Evolutionary conservation across 2,113 vertebrate species (phyloP), one percentile per base, ranked within the genome.

Genomic region (Ifrita kowaldi): DNA sequence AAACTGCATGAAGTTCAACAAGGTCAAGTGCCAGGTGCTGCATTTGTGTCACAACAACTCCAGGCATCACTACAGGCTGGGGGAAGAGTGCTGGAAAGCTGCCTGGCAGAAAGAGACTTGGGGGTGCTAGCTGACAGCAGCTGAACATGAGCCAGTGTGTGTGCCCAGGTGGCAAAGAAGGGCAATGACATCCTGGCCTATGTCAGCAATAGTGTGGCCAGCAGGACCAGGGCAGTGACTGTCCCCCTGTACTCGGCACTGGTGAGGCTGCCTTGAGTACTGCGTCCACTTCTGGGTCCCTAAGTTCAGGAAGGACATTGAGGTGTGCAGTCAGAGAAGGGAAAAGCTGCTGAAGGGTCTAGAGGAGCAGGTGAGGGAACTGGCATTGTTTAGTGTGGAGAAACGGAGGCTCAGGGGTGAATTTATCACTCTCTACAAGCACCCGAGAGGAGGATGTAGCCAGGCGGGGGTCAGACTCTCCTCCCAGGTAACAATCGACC

Each of bases 1-100:
- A 24, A 60, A 3, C 0, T 52, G 16, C 7, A 46, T 28, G 53
- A 18, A 6, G 16, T 46, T 71, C n/a, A 75, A 26, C 6, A 26
- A n/a, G 19, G 27, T 19, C 26, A 89, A 52, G 16, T 59, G 23
- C 62, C 16, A n/a, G 16, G 4, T 41, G 24, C n/a, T 59, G 11
- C n/a, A 28, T 7, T 30, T n/a, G 20, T 0, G 0, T 30, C 16
- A 18, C 4, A 24, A 67, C 50, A 20, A 17, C 24, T 16, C 28
- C 41, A 68, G 30, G 62, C 46, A 89, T 12, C 15, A 4, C 9
- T 39, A 32, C 20, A 67, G n/a, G 12, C 13, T n/a, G 11, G 7
- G 49, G 46, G 20, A 30, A 32, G 46, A 75, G 62, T 30, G 69
- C n/a, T 68, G 46, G 16, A 68, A 89, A 60, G 39, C 62, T 39